Conservation (phyloP, 1,140 invertebrate genomes). For the Drosophila hydei region DNA sequence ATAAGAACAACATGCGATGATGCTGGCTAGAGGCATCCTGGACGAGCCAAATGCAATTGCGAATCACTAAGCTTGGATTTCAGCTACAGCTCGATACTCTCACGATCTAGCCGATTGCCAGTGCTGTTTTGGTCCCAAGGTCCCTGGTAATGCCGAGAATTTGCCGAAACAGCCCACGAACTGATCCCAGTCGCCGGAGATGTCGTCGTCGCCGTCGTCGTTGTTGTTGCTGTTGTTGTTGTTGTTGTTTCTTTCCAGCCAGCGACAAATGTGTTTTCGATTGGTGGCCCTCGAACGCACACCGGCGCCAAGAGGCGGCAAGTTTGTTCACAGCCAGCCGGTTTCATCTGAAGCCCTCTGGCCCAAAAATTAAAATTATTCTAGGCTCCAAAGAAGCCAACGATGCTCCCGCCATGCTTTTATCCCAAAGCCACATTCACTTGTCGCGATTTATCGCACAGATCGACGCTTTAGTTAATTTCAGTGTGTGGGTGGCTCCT, state of each 20-base stretch:
- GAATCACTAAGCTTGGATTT: conserved; percentile 17
- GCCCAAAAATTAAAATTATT: conserved; percentile 66
- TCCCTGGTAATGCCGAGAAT: conserved; percentile 63
- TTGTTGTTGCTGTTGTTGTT: conserved; percentile 46
- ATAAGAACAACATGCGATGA: conserved; percentile 82
- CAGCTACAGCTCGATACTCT: conserved; percentile 38
- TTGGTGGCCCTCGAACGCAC: conserved; percentile 51
- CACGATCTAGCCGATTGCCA: conserved; percentile 44
- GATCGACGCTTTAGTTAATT: conserved; percentile 81
- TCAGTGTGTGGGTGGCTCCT: conserved; percentile 67
- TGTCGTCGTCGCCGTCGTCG: conserved; percentile 25
- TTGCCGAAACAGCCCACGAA: conserved; percentile 79
- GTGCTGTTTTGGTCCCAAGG: conserved; percentile 10
- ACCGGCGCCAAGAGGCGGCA: conserved; percentile 63
- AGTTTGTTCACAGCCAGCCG: conserved; percentile 50
- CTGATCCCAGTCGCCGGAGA: conserved; percentile 42
- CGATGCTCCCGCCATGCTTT: neutral
- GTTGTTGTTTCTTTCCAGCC: conserved; percentile 41
- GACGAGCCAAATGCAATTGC: conserved; percentile 15
- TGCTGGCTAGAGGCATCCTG: conserved; percentile 52
- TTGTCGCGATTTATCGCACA: conserved; percentile 77
- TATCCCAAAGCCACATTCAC: conserved; percentile 35
- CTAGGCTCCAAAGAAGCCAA: conserved; percentile 13
- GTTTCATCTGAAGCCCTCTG: neutral
- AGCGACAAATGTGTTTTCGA: conserved; percentile 82